Evolutionary conservation across 2,888 invertebrate genomes (phyloP).

Genomic region (Danaus chrysippus): DNA sequence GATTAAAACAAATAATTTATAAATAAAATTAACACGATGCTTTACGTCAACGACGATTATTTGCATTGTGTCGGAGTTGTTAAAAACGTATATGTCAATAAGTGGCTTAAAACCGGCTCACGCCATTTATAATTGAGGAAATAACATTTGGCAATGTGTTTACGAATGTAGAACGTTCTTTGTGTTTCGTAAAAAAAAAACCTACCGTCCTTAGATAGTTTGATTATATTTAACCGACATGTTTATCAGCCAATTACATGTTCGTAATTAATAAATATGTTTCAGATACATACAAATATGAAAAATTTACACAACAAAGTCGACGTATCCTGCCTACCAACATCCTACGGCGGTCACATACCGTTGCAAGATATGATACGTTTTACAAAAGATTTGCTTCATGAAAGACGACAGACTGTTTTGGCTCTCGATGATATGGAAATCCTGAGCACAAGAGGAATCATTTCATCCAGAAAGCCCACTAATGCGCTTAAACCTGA

Average conservation of each 20-base stretch:
- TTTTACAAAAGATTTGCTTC: constrained; percentile 81
- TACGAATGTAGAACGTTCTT: too few species aligned
- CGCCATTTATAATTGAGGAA: constrained; percentile 5
- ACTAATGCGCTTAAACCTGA: constrained; percentile 49
- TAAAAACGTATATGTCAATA: neutral
- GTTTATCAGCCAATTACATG: too few species aligned
- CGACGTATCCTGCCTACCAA: constrained; percentile 82
- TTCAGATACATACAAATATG: constrained; percentile 78
- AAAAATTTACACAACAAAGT: constrained; percentile 80
- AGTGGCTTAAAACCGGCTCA: constrained; percentile 4
- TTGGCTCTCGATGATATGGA: constrained; percentile 82
- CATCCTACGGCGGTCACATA: constrained; percentile 85
- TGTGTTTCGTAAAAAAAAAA: neutral
- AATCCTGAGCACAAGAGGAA: constrained; percentile 81
- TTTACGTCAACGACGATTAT: neutral
- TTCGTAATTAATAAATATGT: constrained; percentile 26
- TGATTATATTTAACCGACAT: too few species aligned
- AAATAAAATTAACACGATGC: too few species aligned
- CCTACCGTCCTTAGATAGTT: too few species aligned
- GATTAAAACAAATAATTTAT: too few species aligned
- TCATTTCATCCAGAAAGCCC: constrained; percentile 51
- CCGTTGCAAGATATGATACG: constrained; percentile 85
- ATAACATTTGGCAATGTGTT: neutral
- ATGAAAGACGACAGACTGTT: constrained; percentile 78
- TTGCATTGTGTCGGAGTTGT: neutral